Base-by-base conservation (phyloP, 2,797 vertebrate genomes). In the Sylvilagus floridanus region DNA sequence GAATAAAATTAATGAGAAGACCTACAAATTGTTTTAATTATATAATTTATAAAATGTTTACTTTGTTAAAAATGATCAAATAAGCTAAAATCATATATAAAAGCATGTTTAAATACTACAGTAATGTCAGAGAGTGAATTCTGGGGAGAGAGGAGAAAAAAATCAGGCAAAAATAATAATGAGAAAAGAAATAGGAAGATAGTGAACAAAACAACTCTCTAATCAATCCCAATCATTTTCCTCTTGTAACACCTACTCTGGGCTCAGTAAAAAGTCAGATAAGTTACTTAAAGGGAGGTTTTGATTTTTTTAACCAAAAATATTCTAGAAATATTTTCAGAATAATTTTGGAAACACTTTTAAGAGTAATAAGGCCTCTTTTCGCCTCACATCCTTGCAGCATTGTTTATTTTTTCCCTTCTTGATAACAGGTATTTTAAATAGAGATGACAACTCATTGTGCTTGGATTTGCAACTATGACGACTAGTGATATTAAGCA, bases 1-100 rank as follows among this genome's bases (percentile, higher is more conserved):
- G 81, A 94, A 87, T 0, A 91, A 93, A 88, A 66, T 62, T 60
- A 94, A 54, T 77, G 35, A 65, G 52, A 85, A 66, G 7, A 66
- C 1, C n/a, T 14, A n/a, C 2, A 62, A 19, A 10, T 47, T 37
- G 69, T 50, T 42, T 8, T 50, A 73, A 69, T 30, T 79, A 62
- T 30, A 78, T 2, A 90, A 75, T 65, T 65, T 69, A 26, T 42
- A 90, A 72, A 89, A 69, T 66, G 32, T 69, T 94, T 75, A 54
- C 17, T 5, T 90, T 81, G 50, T 50, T 88, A 9, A 37, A 85
- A 68, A 57, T 24, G 84, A 85, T 32, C 30, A 28, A 76, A 21
- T 84, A 22, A 83, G 4, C 37, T 82, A 89, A 57, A 83, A 71
- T 72, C 9, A 69, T 35, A 92, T 81, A 75, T 62, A 88, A 28